Conservation (phyloP, 2,888 invertebrate genomes). For the Drymonia ruficornis region DNA sequence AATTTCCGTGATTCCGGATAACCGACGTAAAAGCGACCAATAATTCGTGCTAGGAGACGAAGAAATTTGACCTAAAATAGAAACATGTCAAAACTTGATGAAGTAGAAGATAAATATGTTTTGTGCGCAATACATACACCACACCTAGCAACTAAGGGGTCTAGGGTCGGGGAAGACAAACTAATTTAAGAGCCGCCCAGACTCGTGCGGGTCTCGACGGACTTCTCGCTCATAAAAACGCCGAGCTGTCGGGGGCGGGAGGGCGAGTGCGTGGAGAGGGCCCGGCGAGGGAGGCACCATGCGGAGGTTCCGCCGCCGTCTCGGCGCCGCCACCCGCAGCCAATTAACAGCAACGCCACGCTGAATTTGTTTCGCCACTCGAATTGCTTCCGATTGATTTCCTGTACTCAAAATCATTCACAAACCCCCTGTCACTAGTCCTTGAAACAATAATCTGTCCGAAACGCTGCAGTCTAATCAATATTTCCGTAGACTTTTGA, state of each 20-base stretch:
- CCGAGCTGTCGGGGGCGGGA: slow-evolving; percentile 65
- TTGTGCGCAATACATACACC: slow-evolving; percentile 17
- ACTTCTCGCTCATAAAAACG: slow-evolving; percentile 78
- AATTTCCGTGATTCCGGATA: background rate
- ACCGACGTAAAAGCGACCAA: background rate
- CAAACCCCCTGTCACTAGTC: slow-evolving; percentile 35
- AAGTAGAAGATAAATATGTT: background rate
- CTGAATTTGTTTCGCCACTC: slow-evolving; percentile 80
- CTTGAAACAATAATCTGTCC: slow-evolving; percentile 9
- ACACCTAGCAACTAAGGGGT: slow-evolving; percentile 57
- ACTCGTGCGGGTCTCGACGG: slow-evolving; percentile 71
- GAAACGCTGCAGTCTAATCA: slow-evolving; percentile 7
- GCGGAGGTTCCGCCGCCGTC: slow-evolving; percentile 84
- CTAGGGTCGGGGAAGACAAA: slow-evolving; percentile 60
- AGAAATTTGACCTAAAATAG: background rate
- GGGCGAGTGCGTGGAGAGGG: slow-evolving; percentile 67
- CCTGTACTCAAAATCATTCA: slow-evolving; percentile 60
- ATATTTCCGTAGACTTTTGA: slow-evolving; percentile 17
- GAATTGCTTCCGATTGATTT: slow-evolving; percentile 83
- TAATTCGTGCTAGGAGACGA: background rate
- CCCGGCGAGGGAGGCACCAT: slow-evolving; percentile 69
- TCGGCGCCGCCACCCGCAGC: slow-evolving; percentile 85
- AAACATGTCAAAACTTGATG: background rate
- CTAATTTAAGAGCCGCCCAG: slow-evolving; percentile 75
- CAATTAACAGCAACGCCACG: slow-evolving; percentile 82